Base-by-base conservation (phyloP, 2,797 vertebrate species). In the Pogonophryne albipinna region DNA sequence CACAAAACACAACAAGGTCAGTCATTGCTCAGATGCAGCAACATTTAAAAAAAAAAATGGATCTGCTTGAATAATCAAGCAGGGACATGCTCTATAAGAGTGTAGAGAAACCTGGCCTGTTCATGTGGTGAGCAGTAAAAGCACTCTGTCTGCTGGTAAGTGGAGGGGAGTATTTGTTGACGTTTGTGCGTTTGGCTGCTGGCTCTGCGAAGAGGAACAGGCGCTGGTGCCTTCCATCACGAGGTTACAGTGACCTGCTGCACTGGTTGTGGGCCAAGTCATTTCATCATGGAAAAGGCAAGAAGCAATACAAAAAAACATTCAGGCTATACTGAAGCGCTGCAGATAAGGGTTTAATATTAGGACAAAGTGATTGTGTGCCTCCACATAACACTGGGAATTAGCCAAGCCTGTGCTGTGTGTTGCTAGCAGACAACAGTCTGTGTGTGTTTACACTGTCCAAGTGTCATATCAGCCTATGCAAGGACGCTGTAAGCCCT, bases 231-330 rank as follows among this genome's bases (percentile, higher is more conserved):
- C 80, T 92, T 91, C 85, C 82, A 91, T 89, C 84, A 80, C 81
- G 44, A 89, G 95, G 95, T 96, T 94, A 95, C 88, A 69, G 91
- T 95, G 95, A 96, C 95, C 94, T 90, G 87, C 49, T 78, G 87
- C 71, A 57, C 77, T 90, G 91, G 79, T 91, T 71, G 57, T 49
- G 53, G 34, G 79, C 87, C 45, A 87, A 83, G 76, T 86, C 69
- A 76, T 67, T 57, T 82, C 62, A 66, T 66, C 51, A 59, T 70
- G 83, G 71, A 87, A 84, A 84, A 85, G 67, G 55, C 71, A 84
- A 81, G 71, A 59, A 31, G 75, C 65, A 82, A 87, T 79, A 76
- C 79, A 85, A 71, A 72, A 66, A 71, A 82, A 59, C 66, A 27
- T 27, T 8, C 14, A 16, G 42, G 68, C 80, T 76, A 42, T 74